These are phyloP conservation scores for Dolichallabes microphthalmus DNA, from an alignment of 2,113 vertebrate species.

Conservation along the genomic window DNA sequence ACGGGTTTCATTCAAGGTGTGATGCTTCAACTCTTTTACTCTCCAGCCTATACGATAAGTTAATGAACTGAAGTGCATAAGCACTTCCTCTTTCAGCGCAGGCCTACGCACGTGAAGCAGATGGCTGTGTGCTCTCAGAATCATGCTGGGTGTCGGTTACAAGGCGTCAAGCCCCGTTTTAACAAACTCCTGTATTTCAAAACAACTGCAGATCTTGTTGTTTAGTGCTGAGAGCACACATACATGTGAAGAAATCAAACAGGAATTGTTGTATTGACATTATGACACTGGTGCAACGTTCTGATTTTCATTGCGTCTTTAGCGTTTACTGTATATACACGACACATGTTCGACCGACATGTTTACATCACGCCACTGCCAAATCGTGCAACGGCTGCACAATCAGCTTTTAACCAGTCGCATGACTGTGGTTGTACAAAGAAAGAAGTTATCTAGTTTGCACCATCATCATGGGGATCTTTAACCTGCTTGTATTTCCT, in stretches of 20 bases:
- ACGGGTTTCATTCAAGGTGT: not conserved
- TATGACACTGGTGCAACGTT: not conserved
- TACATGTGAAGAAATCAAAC: not conserved
- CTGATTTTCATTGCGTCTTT: not conserved
- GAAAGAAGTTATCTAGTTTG: not conserved
- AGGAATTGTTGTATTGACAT: not conserved
- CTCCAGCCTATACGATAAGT: not conserved
- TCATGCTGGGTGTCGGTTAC: not conserved
- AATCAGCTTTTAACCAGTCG: not conserved
- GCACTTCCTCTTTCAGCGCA: slow-evolving; percentile 18
- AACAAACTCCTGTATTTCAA: slow-evolving; percentile 5
- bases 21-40: not conserved
- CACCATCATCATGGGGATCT: not conserved
- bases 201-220: not conserved
- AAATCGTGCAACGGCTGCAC: not conserved
- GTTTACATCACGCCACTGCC: too few relatives aligned
- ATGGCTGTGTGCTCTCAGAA: not conserved
- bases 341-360: not conserved
- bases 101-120: slow-evolving; percentile 25
- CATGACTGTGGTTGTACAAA: not conserved
- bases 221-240: not conserved
- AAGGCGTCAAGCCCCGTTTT: slow-evolving; percentile 2
- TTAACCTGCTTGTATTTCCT: not conserved
- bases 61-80: slow-evolving; percentile 1
- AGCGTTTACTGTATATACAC: not conserved